A percentile compares a stretch with the other conserved stretches of the same genome.
These are phyloP conservation scores for Buathra laborator DNA, from an alignment of 2,888 invertebrate genomes.

Conservation along the genomic window DNA sequence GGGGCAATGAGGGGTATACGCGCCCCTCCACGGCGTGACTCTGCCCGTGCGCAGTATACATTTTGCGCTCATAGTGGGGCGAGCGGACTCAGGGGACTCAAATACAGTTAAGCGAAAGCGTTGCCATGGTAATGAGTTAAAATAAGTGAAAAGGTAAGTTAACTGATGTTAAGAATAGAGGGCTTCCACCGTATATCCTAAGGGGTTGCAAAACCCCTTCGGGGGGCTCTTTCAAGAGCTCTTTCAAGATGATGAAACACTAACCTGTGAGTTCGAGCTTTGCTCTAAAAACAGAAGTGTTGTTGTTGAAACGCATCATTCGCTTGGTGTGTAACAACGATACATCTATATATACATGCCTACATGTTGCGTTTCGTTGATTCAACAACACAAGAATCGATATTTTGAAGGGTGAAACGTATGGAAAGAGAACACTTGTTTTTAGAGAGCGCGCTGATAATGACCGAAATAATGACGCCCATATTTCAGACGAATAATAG, in stretches of 20 bases:
- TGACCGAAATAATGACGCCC: slow-evolving; percentile 1
- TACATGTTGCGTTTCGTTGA: background rate
- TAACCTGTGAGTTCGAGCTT: background rate
- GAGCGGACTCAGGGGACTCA: no score
- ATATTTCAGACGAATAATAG: slow-evolving; percentile 14
- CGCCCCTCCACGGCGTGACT: no score
- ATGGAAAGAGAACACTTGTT: background rate
- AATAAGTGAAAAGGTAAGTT: no score
- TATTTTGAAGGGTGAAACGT: background rate
- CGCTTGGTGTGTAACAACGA: background rate
- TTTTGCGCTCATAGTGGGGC: no score
- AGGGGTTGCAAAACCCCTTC: background rate
- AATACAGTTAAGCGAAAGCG: no score
- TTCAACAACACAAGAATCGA: background rate
- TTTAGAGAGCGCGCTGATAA: background rate
- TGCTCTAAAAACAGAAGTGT: background rate
- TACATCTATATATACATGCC: background rate
- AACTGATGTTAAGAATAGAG: no score
- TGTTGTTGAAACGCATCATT: background rate
- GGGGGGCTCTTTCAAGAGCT: no score
- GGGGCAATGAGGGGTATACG: no score
- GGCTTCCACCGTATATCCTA: no score
- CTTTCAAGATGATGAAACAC: background rate
- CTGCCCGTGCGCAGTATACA: no score
- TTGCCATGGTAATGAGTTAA: no score